phyloP scores from a whole-genome alignment of 1,140 invertebrate genomes.

The Frieseomelitta varia region DNA sequence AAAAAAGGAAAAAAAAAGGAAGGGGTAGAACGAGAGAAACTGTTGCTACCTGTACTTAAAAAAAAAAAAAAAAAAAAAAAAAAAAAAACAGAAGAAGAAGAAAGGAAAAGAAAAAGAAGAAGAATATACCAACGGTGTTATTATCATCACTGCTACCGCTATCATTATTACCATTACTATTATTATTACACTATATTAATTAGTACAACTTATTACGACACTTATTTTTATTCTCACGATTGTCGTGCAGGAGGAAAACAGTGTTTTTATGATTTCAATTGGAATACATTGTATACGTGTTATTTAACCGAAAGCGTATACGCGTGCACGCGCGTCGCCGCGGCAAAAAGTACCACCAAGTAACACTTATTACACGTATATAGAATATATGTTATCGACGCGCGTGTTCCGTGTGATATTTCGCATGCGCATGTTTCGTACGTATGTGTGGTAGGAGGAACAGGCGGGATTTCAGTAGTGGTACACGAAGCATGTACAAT shows the following conservation, averaged over 20 bases:
- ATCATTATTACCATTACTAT: constrained; percentile 54
- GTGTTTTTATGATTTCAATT: constrained; percentile 56
- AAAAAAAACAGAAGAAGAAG: not conserved
- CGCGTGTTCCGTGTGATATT: constrained; percentile 56
- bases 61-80: not conserved
- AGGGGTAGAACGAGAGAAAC: not conserved
- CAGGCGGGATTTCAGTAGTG: constrained; percentile 32
- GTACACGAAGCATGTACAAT: constrained; percentile 11
- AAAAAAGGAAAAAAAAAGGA: too few species aligned
- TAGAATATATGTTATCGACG: constrained; percentile 56
- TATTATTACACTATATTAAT: constrained; percentile 56
- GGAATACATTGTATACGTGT: constrained; percentile 49
- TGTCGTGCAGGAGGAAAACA: constrained; percentile 33
- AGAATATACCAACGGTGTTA: constrained; percentile 55
- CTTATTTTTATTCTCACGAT: constrained; percentile 59
- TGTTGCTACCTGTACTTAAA: constrained; percentile 24
- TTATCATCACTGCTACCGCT: constrained; percentile 55
- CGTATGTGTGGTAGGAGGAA: constrained; percentile 28
- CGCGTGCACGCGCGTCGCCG: constrained; percentile 56
- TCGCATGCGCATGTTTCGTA: constrained; percentile 52
- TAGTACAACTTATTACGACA: constrained; percentile 64
- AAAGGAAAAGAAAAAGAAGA: not conserved
- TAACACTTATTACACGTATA: constrained; percentile 26
- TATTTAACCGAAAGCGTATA: constrained; percentile 44
- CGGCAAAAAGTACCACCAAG: not conserved